Percentiles rank a stretch among this genome's conserved stretches.
phyloP scores from a whole-genome alignment of 2,888 invertebrate genomes.

The Caenorhabditis angaria region DNA sequence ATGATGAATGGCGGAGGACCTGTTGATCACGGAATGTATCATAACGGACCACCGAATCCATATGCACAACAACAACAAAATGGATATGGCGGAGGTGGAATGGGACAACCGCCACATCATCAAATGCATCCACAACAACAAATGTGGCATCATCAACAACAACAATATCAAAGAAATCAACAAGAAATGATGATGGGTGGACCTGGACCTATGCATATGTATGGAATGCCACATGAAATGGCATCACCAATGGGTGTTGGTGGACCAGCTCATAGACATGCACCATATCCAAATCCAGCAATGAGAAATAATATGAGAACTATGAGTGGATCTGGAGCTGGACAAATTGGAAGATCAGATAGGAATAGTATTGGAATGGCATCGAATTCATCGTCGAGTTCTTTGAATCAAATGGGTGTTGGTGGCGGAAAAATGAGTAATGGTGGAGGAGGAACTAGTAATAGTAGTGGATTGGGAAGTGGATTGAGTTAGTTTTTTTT shows the following conservation, averaged over 20 bases:
- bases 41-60: conserved; percentile 18
- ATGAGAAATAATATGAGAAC: conserved; percentile 36
- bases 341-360: conserved; percentile 30
- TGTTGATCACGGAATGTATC: not conserved
- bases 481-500: not conserved
- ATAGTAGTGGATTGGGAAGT: conserved; percentile 2
- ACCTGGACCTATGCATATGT: conserved; percentile 39
- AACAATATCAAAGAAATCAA: conserved; percentile 25
- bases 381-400: conserved; percentile 9
- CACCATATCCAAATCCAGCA: conserved; percentile 34
- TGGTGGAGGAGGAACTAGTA: not conserved
- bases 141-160: conserved; percentile 40
- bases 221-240: conserved; percentile 42
- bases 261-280: conserved; percentile 29
- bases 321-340: conserved; percentile 16
- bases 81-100: conserved; percentile 18
- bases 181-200: conserved; percentile 46
- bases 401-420: conserved; percentile 28
- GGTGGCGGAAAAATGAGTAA: not conserved
- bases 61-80: conserved; percentile 19
- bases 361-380: conserved; percentile 33
- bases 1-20: conserved; percentile 34
- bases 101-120: conserved; percentile 28
- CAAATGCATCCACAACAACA: conserved; percentile 13
- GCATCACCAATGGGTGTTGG: conserved; percentile 25